Evolutionary conservation across 2,888 invertebrate species (phyloP), one percentile per base, ranked within the genome.

Genomic region (Pollenia griseotomentosa): DNA sequence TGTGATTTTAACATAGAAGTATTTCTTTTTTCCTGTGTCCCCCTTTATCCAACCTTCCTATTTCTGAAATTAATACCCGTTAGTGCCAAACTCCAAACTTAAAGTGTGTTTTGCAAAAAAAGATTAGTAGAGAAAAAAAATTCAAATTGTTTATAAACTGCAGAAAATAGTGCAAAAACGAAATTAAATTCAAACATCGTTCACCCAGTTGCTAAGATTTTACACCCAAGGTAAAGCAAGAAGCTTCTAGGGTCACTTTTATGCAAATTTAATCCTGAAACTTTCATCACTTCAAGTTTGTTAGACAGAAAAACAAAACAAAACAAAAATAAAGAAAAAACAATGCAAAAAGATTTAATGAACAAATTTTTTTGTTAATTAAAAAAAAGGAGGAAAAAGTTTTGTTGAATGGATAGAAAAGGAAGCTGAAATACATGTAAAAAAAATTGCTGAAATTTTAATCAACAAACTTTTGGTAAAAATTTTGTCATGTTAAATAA

Each of bases 211-310:
- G 57, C 42, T 23, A 57, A 19, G 2, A 53, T 61, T 71, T 63
- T 16, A 33, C 3, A 4, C 6, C 1, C 14, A 7, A 71, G 42
- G 44, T 0, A 19, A 7, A 71, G 42, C 14, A 46, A 42, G 48
- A n/a, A 74, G 74, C n/a, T 51, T 65, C 42, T 65, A 61, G 83
- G 86, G 83, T 80, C 83, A 83, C 70, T 83, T 77, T 71, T 83
- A 86, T 83, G 83, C 86, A 86, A 86, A 83, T 83, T 83, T 46
- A 83, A 83, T 83, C 65, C 75, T 80, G 70, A 80, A 83, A 83
- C 75, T 77, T 86, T 86, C 75, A 83, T 53, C 80, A 80, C 79
- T 83, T 71, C 65, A 57, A 65, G 46, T 79, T 75, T 75, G 68
- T 70, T 71, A 40, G 14, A 33, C 80, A 71, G 46, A 71, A 66